Percentiles rank a stretch among this genome's conserved stretches.
These are phyloP conservation scores for Chlorops oryzae DNA, from an alignment of 1,140 invertebrate species.

Conservation along the genomic window DNA sequence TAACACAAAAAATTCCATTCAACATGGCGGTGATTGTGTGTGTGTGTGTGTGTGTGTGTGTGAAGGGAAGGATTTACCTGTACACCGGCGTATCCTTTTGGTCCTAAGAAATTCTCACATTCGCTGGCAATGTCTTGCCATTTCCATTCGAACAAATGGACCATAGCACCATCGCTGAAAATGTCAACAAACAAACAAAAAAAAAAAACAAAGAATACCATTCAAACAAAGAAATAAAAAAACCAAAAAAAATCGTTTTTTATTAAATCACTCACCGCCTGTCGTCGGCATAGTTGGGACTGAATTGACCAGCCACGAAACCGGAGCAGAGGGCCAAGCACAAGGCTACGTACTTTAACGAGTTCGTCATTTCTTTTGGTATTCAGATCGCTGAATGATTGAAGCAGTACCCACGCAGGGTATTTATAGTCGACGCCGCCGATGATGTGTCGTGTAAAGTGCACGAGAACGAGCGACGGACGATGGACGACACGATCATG, in stretches of 20 bases:
- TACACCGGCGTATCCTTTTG: slow-evolving; percentile 66
- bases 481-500: too few species aligned
- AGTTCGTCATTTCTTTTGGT: too few species aligned
- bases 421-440: too few species aligned
- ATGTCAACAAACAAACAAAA: not conserved
- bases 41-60: not conserved
- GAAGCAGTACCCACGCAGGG: too few species aligned
- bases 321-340: not conserved
- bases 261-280: too few species aligned
- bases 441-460: too few species aligned
- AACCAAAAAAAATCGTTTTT: too few species aligned
- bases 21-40: not conserved
- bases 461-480: too few species aligned
- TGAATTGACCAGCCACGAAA: not conserved
- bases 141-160: slow-evolving; percentile 80
- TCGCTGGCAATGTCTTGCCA: slow-evolving; percentile 76
- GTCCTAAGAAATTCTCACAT: slow-evolving; percentile 73
- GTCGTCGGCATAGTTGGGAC: slow-evolving; percentile 1
- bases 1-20: not conserved
- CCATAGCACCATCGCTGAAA: slow-evolving; percentile 54
- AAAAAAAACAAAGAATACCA: not conserved
- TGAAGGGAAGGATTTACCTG: slow-evolving; percentile 52
- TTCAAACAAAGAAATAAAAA: not conserved
- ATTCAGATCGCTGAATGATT: too few species aligned
- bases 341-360: not conserved